A percentile compares a stretch with the other conserved stretches of the same genome.
Conservation (phyloP, 1,140 invertebrate species). For the Leptoteleia sp. region DNA sequence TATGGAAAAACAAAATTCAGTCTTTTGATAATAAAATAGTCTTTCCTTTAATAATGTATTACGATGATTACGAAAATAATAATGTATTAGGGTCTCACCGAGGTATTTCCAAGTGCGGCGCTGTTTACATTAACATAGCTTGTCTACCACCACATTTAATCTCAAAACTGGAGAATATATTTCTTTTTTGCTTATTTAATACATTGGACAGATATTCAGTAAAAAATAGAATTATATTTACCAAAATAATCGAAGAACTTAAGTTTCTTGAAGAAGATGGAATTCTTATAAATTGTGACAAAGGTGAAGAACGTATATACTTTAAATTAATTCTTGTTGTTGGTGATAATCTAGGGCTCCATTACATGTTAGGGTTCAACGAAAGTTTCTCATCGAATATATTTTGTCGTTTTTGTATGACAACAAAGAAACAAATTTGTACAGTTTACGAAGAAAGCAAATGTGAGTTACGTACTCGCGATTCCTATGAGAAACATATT, state of each 20-base stretch:
- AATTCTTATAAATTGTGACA: slow-evolving; percentile 7
- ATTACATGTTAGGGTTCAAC: slow-evolving; percentile 18
- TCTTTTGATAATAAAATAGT: slow-evolving; percentile 11
- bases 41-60: slow-evolving; percentile 15
- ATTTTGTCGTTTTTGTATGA: slow-evolving; percentile 17
- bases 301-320: not conserved
- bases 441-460: not conserved
- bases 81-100: slow-evolving; percentile 23
- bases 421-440: slow-evolving; percentile 2
- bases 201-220: slow-evolving; percentile 8
- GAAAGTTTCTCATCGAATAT: slow-evolving; percentile 22
- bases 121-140: slow-evolving; percentile 17
- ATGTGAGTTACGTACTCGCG: no score
- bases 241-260: slow-evolving; percentile 41
- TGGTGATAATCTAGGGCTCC: slow-evolving; percentile 13
- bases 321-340: slow-evolving; percentile 11
- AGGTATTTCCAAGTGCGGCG: slow-evolving; percentile 26
- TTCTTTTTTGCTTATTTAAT: slow-evolving; percentile 31
- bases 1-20: slow-evolving; percentile 17
- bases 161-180: no score
- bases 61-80: slow-evolving; percentile 33
- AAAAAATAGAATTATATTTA: slow-evolving; percentile 14
- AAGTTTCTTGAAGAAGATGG: slow-evolving; percentile 32
- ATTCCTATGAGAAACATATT: not conserved
- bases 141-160: slow-evolving; percentile 13